phyloP scores from a whole-genome alignment of 2,113 vertebrate species.

The Calonectris borealis region DNA sequence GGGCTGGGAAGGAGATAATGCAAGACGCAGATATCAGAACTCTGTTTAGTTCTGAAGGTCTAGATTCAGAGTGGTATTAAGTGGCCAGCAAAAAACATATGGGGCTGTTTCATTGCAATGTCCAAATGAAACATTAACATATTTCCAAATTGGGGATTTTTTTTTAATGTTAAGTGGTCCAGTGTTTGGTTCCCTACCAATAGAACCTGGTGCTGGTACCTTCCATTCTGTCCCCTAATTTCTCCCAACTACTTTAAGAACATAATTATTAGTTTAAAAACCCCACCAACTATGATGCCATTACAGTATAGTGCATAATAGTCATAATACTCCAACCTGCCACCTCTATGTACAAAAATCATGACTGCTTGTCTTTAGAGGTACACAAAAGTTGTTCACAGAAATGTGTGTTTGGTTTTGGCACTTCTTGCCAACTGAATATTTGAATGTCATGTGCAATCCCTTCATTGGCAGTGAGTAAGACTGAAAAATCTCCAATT shows the following conservation, averaged over 20 bases:
- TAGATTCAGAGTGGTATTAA: background rate
- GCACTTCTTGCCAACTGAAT: background rate
- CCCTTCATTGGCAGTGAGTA: background rate
- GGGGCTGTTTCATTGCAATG: background rate
- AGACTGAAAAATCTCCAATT: background rate
- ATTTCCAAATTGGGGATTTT: background rate
- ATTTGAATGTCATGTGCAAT: background rate
- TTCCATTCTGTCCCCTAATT: background rate
- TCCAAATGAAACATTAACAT: background rate
- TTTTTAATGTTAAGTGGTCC: fast-evolving
- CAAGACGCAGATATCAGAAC: background rate
- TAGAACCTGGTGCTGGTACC: background rate
- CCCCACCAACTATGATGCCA: background rate
- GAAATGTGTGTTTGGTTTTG: background rate
- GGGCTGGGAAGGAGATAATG: background rate
- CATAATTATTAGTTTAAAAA: background rate
- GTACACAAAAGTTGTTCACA: background rate
- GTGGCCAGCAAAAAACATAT: background rate
- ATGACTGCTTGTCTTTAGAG: background rate
- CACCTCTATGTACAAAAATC: background rate
- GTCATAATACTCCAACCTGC: background rate
- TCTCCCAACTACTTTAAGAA: background rate
- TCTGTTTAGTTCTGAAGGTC: background rate
- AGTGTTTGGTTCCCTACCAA: background rate
- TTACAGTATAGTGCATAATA: background rate